Conservation (phyloP, 2,888 invertebrate genomes). For the Tyria jacobaeae region DNA sequence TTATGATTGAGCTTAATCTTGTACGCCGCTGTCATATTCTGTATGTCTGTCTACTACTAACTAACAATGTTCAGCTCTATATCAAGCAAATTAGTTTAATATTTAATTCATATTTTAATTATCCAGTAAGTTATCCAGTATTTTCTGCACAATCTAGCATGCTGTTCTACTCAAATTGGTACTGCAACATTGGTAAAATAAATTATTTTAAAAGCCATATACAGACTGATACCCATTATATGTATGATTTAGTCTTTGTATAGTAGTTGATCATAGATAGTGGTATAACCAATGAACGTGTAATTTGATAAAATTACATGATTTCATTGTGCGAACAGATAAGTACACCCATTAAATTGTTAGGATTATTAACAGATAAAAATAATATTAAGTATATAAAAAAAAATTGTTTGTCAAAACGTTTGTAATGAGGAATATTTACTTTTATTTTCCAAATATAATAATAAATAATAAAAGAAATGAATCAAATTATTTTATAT, state of each 20-base stretch:
- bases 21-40: no score
- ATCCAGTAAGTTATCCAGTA: no score
- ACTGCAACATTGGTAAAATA: background rate
- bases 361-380: slow-evolving; percentile 9
- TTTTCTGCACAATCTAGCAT: no score
- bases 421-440: background rate
- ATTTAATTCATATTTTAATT: no score
- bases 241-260: background rate
- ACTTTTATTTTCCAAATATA: background rate
- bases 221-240: background rate
- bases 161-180: no score
- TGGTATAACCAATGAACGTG: background rate
- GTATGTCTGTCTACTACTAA: no score
- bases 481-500: no score
- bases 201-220: background rate
- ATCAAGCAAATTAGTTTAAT: no score
- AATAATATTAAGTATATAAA: slow-evolving; percentile 9
- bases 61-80: no score
- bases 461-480: no score
- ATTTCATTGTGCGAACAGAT: slow-evolving; percentile 10
- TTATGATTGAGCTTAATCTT: no score
- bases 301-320: slow-evolving; percentile 8
- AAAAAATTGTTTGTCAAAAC: background rate
- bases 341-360: background rate
- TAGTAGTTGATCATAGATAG: background rate